Conservation (phyloP, 1,140 invertebrate species). For the Heliothis subflexa region DNA sequence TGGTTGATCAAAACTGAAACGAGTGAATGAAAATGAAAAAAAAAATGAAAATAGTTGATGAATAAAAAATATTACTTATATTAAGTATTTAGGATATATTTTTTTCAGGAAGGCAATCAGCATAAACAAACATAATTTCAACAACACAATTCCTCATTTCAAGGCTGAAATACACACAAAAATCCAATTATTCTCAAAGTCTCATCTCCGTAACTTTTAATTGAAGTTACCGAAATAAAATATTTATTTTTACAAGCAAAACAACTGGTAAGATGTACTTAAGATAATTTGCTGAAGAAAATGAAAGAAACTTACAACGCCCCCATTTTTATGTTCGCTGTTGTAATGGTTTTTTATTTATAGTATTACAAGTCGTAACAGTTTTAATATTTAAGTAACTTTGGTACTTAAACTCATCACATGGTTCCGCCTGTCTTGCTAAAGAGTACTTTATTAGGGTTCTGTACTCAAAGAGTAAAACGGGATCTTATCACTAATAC, state of each 20-base stretch:
- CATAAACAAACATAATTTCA: not conserved
- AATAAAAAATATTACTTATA: too few species aligned
- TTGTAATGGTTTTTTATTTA: constrained; percentile 14
- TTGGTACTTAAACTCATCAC: not conserved
- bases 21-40: too few species aligned
- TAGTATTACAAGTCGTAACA: not conserved
- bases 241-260: constrained; percentile 1
- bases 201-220: not conserved
- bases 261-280: not conserved
- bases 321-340: constrained; percentile 3
- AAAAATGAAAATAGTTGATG: too few species aligned
- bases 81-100: too few species aligned
- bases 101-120: not conserved
- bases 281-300: constrained; percentile 9
- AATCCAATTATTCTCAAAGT: constrained; percentile 1
- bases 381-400: constrained; percentile 13
- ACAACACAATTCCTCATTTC: not conserved
- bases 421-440: not conserved
- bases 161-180: not conserved
- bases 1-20: too few species aligned
- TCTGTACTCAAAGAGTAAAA: too few species aligned
- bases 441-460: not conserved
- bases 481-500: too few species aligned
- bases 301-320: constrained; percentile 11
- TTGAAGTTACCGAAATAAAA: not conserved